Conservation (phyloP, 2,113 vertebrate species). For the Pachycephala philippinensis region DNA sequence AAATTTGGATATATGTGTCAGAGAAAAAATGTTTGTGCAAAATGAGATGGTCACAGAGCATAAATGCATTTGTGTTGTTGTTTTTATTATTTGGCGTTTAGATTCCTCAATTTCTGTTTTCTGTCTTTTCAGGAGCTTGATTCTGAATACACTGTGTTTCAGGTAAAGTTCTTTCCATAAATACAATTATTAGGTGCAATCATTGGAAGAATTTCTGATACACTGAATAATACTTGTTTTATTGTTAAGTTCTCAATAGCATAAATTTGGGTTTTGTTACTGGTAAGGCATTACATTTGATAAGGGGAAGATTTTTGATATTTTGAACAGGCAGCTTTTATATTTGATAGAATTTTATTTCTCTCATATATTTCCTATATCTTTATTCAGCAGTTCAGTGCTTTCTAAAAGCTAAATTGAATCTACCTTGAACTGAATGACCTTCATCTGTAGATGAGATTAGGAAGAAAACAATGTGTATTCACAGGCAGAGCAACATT, state of each 20-base stretch:
- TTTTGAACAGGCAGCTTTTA: background rate
- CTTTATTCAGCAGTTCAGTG: background rate
- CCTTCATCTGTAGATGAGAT: background rate
- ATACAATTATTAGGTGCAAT: background rate
- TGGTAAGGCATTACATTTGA: background rate
- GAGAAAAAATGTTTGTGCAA: background rate
- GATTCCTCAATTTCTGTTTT: conserved; percentile 2
- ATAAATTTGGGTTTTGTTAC: background rate
- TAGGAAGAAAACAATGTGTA: background rate
- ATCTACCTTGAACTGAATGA: background rate
- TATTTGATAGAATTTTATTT: background rate
- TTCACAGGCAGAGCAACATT: background rate
- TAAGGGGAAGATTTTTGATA: background rate
- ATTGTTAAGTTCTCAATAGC: background rate
- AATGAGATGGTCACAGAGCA: background rate
- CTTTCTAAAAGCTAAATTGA: background rate
- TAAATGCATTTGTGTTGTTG: background rate
- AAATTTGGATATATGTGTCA: background rate
- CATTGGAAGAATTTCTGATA: background rate
- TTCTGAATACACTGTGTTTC: conserved; percentile 70
- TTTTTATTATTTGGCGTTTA: background rate
- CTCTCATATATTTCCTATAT: background rate
- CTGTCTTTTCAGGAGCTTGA: conserved; percentile 80
- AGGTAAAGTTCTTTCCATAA: conserved; percentile 78
- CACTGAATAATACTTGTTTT: background rate